Percentiles rank a stretch among this genome's conserved stretches.
These are phyloP conservation scores for Adela reaumurella DNA, from an alignment of 2,888 invertebrate genomes.

Conservation along the genomic window DNA sequence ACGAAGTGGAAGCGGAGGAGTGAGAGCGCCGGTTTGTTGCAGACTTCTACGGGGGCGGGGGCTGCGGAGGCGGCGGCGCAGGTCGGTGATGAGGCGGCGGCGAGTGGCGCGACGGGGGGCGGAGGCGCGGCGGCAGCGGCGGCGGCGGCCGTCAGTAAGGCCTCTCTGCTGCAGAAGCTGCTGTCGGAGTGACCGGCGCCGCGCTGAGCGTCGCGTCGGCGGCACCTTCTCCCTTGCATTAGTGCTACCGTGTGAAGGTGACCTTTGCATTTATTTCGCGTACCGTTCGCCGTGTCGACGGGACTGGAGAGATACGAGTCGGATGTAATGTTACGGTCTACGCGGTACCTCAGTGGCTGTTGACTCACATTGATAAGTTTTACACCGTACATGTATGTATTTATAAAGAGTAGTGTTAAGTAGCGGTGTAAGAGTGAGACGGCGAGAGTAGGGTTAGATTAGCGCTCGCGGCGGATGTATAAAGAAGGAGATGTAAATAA, in stretches of 20 bases:
- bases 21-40: constrained; percentile 14
- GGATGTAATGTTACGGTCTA: constrained; percentile 28
- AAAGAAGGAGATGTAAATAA: neutral
- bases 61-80: constrained; percentile 34
- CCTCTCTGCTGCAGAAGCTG: constrained; percentile 81
- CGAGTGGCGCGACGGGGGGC: constrained; percentile 7
- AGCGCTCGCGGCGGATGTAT: neutral
- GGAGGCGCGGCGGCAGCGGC: constrained; percentile 15
- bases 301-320: neutral
- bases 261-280: neutral
- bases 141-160: constrained; percentile 46
- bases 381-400: constrained; percentile 39
- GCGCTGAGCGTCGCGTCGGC: constrained; percentile 14
- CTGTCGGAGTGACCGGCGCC: constrained; percentile 64
- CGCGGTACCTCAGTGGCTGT: constrained; percentile 50
- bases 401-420: constrained; percentile 21
- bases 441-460: neutral
- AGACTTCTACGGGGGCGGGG: constrained; percentile 53
- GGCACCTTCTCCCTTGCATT: too few relatives aligned
- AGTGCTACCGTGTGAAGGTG: neutral
- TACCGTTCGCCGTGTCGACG: neutral
- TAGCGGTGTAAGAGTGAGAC: neutral
- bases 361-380: constrained; percentile 34
- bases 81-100: constrained; percentile 16
- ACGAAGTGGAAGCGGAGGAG: too few relatives aligned